Conservation (phyloP, 2,797 vertebrate species). For the Sciurus carolinensis region DNA sequence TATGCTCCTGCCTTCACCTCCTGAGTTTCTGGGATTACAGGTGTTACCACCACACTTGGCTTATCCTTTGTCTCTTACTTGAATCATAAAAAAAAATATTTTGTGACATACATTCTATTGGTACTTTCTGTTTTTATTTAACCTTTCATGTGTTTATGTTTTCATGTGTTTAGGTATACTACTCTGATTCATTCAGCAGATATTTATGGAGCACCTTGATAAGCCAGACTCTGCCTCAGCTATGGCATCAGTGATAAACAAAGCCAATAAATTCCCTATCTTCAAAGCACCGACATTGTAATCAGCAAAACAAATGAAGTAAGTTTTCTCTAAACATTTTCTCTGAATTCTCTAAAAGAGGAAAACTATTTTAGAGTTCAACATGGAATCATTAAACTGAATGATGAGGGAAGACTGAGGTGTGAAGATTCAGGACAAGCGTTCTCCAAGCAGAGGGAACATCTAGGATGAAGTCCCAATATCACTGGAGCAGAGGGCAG, state of each 20-base stretch:
- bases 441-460: not conserved
- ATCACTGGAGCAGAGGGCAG: not conserved
- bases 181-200: not conserved
- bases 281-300: not conserved
- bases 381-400: not conserved
- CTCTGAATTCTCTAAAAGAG: not conserved
- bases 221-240: not conserved
- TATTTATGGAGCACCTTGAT: not conserved
- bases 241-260: not conserved
- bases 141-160: not conserved
- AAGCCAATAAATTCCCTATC: not conserved
- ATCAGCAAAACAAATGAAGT: not conserved
- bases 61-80: not conserved
- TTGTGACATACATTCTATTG: not conserved
- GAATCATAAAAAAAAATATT: not conserved
- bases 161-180: not conserved
- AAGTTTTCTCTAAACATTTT: not conserved
- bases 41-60: too few species aligned
- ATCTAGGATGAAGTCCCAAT: not conserved
- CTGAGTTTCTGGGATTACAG: too few species aligned
- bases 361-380: not conserved
- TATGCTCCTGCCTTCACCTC: too few species aligned
- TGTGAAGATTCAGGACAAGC: not conserved
- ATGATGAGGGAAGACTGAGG: not conserved
- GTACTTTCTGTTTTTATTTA: not conserved